Evolutionary conservation across 2,888 invertebrate species (phyloP).

Genomic region (Glomeris marginata): DNA sequence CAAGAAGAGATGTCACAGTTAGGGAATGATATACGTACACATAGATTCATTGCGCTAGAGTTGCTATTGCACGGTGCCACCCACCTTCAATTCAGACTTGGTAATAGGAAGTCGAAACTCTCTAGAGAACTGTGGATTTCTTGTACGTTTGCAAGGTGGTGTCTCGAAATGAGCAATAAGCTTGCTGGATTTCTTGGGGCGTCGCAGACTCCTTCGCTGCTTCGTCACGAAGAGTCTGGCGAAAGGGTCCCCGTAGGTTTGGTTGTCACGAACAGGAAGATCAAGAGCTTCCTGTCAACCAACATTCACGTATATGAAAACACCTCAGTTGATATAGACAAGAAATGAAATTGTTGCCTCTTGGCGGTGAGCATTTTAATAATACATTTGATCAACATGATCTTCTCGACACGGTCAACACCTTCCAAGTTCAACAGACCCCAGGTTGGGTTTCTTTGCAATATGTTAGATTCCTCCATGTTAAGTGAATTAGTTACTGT

Average conservation of each 20-base stretch:
- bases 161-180: constrained; percentile 9
- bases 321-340: background rate
- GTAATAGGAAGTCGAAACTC: constrained; percentile 3
- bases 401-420: too few relatives aligned
- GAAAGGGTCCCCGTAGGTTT: constrained; percentile 10
- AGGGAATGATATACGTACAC: too few relatives aligned
- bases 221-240: constrained; percentile 2
- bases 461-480: too few relatives aligned
- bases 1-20: background rate
- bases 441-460: too few relatives aligned
- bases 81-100: constrained; percentile 7
- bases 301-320: background rate
- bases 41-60: background rate
- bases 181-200: constrained; percentile 2
- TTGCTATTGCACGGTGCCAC: background rate
- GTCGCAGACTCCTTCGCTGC: constrained; percentile 1
- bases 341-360: too few relatives aligned
- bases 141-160: constrained; percentile 2
- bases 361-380: too few relatives aligned
- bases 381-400: too few relatives aligned
- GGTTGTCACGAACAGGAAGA: constrained; percentile 5
- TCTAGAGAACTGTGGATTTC: constrained; percentile 8
- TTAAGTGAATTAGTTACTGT: too few relatives aligned
- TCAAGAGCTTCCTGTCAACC: constrained; percentile 10
- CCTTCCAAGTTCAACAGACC: too few relatives aligned